Conservation (phyloP, 2,888 invertebrate genomes). For the Syrphus vitripennis region DNA sequence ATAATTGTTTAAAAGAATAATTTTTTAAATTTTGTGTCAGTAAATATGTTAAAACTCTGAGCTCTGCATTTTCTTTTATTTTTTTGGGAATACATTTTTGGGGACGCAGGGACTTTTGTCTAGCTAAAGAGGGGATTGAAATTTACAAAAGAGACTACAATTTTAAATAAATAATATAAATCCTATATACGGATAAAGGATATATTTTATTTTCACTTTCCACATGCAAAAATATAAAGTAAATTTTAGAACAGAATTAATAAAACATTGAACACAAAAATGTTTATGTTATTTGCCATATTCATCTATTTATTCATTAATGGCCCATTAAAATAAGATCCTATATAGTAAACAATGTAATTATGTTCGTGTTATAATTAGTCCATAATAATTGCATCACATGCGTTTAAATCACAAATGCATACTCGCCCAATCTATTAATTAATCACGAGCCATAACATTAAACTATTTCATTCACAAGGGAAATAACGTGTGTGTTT, state of each 20-base stretch:
- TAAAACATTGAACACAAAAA: not conserved
- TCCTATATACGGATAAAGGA: no score
- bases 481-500: not conserved
- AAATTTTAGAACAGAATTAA: not conserved
- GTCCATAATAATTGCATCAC: not conserved
- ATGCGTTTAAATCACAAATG: slow-evolving; percentile 2
- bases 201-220: no score
- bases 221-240: not conserved
- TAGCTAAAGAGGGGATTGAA: no score
- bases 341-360: not conserved
- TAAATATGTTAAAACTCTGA: no score
- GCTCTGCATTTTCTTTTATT: not conserved
- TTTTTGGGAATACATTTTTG: not conserved
- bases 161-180: no score
- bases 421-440: slow-evolving; percentile 1
- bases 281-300: not conserved
- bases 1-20: no score
- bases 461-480: not conserved
- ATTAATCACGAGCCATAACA: slow-evolving; percentile 8
- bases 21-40: no score
- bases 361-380: not conserved
- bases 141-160: no score
- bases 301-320: not conserved
- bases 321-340: not conserved
- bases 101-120: no score